Evolutionary conservation across 1,140 invertebrate genomes (phyloP).

Genomic region (Polypedilum pembai): DNA sequence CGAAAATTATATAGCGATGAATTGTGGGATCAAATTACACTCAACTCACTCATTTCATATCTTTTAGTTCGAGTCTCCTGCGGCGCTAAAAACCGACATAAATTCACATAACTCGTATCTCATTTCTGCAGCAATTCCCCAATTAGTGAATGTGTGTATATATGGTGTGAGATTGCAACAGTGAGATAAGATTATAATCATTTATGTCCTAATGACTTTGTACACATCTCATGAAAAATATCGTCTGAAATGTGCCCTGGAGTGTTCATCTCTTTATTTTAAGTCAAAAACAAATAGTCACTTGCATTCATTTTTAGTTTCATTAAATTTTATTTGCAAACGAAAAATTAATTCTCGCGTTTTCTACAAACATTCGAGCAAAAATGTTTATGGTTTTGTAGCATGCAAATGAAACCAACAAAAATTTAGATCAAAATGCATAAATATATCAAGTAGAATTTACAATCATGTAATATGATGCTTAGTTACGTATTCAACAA

Average conservation of each 20-base stretch:
- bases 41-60: neutral
- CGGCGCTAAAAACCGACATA: slow-evolving; percentile 1
- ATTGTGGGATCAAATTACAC: slow-evolving; percentile 5
- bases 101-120: slow-evolving; percentile 6
- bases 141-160: neutral
- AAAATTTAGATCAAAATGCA: no score
- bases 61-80: neutral
- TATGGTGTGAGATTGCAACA: slow-evolving; percentile 1
- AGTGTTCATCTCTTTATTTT: neutral
- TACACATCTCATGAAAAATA: neutral
- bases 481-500: no score
- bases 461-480: no score
- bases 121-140: neutral
- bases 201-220: slow-evolving; percentile 6
- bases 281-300: no score
- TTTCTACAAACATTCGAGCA: no score
- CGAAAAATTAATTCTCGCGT: no score
- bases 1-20: neutral
- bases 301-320: no score
- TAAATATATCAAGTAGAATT: no score
- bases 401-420: no score
- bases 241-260: neutral
- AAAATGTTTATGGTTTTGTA: no score
- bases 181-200: neutral
- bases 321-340: no score